Evolutionary conservation across 2,888 invertebrate species (phyloP), one percentile per base, ranked within the genome.

Genomic region (Platycheirus rosarum): DNA sequence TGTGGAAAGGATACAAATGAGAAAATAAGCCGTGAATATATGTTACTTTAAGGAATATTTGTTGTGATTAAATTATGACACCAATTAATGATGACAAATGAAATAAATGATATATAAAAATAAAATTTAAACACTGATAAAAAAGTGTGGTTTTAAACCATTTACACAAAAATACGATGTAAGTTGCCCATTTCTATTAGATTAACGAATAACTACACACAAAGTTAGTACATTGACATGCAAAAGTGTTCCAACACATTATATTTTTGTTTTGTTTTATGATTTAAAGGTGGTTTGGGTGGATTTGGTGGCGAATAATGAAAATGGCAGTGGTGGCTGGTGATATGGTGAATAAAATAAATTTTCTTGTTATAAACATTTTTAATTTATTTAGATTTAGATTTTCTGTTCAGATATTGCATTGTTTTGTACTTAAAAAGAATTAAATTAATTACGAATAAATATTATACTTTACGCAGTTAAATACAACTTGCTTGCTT

Each of bases 101-200:
- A 48, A 46, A 20, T 55, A 55, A 37, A 23, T 55, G 20, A 20
- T 13, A 8, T 37, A 13, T 35, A 26, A 42, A 26, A 23, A 55
- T n/a, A n/a, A 40, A 42, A 57, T 14, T 13, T 13, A 44, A 40
- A 14, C n/a, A 60, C 57, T 63, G 26, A 42, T 44, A 44, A 11
- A 11, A 48, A 63, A 68, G 77, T 29, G 40, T 78, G 66, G 6
- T 65, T 44, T 62, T n/a, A 73, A 60, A 48, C 40, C 68, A 57
- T 71, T 44, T 62, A 57, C 42, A 68, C 71, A 77, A 77, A 82
- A 60, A 51, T 35, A 68, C 53, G 82, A 71, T 68, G 71, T 53
- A 73, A 77, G 82, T 77, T 82, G 82, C 82, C 82, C 71, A 82
- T 82, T 82, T 82, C 82, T 29, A 77, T 77, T 71, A 77, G 77